Percentiles rank a stretch among this genome's conserved stretches.
These are phyloP conservation scores for Nothobranchius kuhntae DNA, from an alignment of 2,113 vertebrate species.

Conservation along the genomic window DNA sequence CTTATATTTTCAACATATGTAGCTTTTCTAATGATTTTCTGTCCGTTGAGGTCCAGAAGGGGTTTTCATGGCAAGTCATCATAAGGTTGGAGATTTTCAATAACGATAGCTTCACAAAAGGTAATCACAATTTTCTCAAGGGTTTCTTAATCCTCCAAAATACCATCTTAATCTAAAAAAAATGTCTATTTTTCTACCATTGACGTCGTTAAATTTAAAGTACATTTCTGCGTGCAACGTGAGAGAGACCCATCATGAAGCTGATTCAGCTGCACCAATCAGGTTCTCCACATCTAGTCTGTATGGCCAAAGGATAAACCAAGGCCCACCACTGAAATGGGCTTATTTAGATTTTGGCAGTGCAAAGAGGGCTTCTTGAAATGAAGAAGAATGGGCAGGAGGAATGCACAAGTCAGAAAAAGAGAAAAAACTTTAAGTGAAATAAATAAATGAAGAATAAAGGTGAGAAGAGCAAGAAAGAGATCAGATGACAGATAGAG, in stretches of 20 bases:
- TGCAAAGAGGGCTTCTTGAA: background rate
- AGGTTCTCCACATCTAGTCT: background rate
- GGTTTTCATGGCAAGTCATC: no score
- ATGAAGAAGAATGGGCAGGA: constrained; percentile 5
- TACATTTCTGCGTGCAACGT: background rate
- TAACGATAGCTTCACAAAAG: no score
- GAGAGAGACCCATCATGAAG: background rate
- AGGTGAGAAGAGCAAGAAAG: constrained; percentile 16
- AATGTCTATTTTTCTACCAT: background rate
- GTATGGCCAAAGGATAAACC: background rate
- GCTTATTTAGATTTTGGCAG: background rate
- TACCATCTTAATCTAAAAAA: background rate
- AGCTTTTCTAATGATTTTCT: no score
- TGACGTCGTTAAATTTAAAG: background rate
- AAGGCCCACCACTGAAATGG: background rate
- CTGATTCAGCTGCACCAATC: background rate
- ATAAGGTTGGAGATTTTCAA: no score
- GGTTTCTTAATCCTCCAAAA: no score
- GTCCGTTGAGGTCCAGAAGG: no score
- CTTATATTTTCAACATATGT: no score
- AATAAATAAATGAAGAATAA: constrained; percentile 37
- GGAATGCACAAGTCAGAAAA: background rate
- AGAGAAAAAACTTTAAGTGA: constrained; percentile 39
- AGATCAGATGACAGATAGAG: constrained; percentile 48
- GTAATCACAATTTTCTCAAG: no score